Conservation (phyloP, 1,140 invertebrate species). For the Penaeus indicus region DNA sequence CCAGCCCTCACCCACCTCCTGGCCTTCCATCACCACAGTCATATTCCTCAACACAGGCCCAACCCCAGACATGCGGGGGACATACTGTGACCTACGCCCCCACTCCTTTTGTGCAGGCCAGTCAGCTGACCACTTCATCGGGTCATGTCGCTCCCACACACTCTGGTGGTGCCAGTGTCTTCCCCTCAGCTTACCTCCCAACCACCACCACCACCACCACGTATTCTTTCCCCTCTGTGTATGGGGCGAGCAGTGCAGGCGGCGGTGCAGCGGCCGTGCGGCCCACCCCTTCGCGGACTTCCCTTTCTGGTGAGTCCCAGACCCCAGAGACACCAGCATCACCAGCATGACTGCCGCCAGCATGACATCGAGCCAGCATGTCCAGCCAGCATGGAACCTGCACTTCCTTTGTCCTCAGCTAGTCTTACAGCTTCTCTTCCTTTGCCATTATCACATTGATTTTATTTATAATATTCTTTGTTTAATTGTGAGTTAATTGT, state of each 20-base stretch:
- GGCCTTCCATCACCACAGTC: conserved; percentile 54
- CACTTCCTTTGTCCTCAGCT: conserved; percentile 25
- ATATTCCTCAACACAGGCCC: conserved; percentile 34
- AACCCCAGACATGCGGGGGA: conserved; percentile 45
- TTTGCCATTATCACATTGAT: conserved; percentile 8
- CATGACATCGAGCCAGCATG: conserved; percentile 44
- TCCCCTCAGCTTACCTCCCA: conserved; percentile 55
- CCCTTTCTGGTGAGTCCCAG: conserved; percentile 58
- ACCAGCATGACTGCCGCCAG: conserved; percentile 31
- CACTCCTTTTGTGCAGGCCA: conserved; percentile 59
- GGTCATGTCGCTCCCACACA: conserved; percentile 50
- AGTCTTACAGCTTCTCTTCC: not conserved
- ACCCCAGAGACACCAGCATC: conserved; percentile 31
- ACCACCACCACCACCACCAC: conserved; percentile 50
- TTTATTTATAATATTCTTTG: conserved; percentile 15
- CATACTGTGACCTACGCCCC: conserved; percentile 50
- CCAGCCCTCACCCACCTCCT: conserved; percentile 57
- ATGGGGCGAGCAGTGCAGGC: conserved; percentile 35
- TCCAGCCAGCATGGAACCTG: not conserved
- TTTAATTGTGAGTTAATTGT: not conserved
- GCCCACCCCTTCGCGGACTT: conserved; percentile 67
- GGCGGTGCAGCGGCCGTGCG: conserved; percentile 69
- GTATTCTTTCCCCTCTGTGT: conserved; percentile 53
- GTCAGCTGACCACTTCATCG: conserved; percentile 51
- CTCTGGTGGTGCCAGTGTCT: conserved; percentile 47